phyloP scores from a whole-genome alignment of 1,140 invertebrate species.

The Apis florea region DNA sequence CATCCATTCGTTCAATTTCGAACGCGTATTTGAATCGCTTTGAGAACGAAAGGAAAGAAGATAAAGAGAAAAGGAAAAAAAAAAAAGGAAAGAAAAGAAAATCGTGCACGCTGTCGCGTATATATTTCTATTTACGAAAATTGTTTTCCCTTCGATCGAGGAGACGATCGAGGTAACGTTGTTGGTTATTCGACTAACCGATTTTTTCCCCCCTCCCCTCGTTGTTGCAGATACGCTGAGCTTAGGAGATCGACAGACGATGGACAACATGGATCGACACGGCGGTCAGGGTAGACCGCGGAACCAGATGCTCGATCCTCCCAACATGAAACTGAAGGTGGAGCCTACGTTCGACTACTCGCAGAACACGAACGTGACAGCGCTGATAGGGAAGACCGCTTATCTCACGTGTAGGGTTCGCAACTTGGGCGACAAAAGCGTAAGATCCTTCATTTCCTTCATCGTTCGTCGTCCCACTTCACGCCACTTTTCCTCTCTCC shows the following conservation, averaged over 20 bases:
- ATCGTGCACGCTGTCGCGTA: no score
- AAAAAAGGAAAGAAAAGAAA: no score
- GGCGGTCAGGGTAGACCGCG: conserved; percentile 72
- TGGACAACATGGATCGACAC: conserved; percentile 74
- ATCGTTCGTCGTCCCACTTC: background rate
- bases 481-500: no score
- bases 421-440: conserved; percentile 90
- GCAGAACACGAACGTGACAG: conserved; percentile 89
- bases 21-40: no score
- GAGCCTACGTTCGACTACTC: conserved; percentile 88
- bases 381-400: conserved; percentile 89
- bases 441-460: conserved; percentile 75
- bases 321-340: conserved; percentile 71
- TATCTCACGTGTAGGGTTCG: conserved; percentile 90
- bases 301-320: conserved; percentile 75
- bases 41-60: no score
- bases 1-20: background rate
- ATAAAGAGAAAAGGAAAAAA: no score
- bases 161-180: no score
- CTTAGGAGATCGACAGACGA: conserved; percentile 76
- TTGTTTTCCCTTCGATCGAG: no score
- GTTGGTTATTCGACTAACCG: no score
- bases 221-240: conserved; percentile 77
- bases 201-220: conserved; percentile 7
- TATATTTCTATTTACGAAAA: no score